Percentiles rank a stretch among this genome's conserved stretches.
Evolutionary conservation across 2,888 invertebrate genomes (phyloP).

Genomic region (Portevinia maculata): DNA sequence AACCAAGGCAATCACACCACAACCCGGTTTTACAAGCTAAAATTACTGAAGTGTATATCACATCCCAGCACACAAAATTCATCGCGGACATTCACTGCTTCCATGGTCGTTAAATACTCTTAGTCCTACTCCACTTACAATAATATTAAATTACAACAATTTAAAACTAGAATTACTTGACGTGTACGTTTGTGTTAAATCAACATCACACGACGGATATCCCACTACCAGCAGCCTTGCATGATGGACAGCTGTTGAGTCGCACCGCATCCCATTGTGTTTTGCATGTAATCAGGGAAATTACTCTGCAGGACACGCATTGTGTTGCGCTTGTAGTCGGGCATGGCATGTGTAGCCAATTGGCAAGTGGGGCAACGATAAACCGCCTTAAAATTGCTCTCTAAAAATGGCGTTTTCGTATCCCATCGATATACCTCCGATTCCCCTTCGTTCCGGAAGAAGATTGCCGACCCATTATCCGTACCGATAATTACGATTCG

Average conservation of each 20-base stretch:
- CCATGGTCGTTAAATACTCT: no score
- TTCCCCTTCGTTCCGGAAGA: constrained; percentile 85
- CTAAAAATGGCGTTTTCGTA: constrained; percentile 82
- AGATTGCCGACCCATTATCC: constrained; percentile 85
- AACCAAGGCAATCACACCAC: no score
- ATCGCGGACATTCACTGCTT: no score
- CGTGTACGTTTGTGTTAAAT: no score
- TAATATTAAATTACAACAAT: no score
- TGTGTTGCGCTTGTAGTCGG: constrained; percentile 84
- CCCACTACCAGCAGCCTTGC: constrained; percentile 81
- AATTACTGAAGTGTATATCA: no score
- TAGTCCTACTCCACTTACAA: no score
- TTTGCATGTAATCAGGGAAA: constrained; percentile 86
- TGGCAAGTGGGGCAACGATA: constrained; percentile 84
- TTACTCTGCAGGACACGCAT: constrained; percentile 86
- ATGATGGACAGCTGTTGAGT: constrained; percentile 84
- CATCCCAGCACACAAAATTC: no score
- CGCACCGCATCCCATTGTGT: constrained; percentile 86
- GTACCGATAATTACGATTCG: constrained; percentile 86
- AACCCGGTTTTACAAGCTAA: no score
- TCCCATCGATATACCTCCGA: constrained; percentile 86
- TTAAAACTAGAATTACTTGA: no score
- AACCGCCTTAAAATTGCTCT: constrained; percentile 84
- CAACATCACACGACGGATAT: no score
- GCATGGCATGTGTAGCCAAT: constrained; percentile 85